These are phyloP conservation scores for Potamilus streckersoni DNA, from an alignment of 1,140 invertebrate genomes.

Conservation along the genomic window DNA sequence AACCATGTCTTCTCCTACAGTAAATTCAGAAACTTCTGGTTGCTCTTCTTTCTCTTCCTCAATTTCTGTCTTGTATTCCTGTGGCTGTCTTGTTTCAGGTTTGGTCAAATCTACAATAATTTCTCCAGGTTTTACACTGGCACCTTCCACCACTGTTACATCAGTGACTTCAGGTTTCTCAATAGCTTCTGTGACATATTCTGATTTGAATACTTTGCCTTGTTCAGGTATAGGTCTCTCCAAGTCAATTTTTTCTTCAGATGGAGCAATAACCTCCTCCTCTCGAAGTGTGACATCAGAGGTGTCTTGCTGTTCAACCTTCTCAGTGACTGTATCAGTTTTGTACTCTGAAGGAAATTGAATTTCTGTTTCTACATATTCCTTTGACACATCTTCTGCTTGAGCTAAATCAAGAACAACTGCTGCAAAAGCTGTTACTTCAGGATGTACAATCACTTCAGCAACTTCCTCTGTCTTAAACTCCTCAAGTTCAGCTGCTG, in stretches of 20 bases:
- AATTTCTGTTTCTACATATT: no score
- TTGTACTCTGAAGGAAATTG: no score
- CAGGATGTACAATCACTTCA: constrained; percentile 27
- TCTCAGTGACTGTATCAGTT: constrained; percentile 10
- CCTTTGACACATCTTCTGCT: neutral
- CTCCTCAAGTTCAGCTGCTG: constrained; percentile 26
- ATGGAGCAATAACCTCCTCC: no score
- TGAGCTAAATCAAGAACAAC: constrained; percentile 11
- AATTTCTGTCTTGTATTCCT: constrained; percentile 11
- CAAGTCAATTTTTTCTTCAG: neutral
- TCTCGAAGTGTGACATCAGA: no score
- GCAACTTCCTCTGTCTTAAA: constrained; percentile 30
- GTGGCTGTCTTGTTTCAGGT: constrained; percentile 13
- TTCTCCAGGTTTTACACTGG: constrained; percentile 17
- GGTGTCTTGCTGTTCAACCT: neutral
- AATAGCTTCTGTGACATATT: constrained; percentile 2
- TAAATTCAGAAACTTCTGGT: constrained; percentile 18
- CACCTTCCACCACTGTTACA: constrained; percentile 8
- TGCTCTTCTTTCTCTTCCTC: constrained; percentile 15
- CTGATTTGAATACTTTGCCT: neutral
- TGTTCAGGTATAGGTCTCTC: constrained; percentile 7
- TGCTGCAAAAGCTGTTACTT: constrained; percentile 13
- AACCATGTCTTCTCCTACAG: constrained; percentile 26
- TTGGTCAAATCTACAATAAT: constrained; percentile 26
- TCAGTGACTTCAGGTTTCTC: constrained; percentile 9